These are phyloP conservation scores for Gymnorhina tibicen DNA, from an alignment of 2,113 vertebrate species.

Conservation along the genomic window DNA sequence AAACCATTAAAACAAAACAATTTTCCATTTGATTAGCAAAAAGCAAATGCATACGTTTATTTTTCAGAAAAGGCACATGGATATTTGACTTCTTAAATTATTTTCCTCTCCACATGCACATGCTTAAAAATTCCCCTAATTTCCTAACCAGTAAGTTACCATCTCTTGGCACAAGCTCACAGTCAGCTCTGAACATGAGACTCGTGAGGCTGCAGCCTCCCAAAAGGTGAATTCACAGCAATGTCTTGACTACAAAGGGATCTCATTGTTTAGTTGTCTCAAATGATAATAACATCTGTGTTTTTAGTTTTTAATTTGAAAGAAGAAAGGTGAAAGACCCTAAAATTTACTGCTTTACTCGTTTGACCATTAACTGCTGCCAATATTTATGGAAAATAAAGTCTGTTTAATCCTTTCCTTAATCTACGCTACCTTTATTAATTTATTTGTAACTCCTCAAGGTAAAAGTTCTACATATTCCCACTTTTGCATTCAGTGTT, in stretches of 20 bases:
- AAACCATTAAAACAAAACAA: slow-evolving; percentile 70
- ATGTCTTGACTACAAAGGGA: neutral
- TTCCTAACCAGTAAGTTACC: slow-evolving; percentile 21
- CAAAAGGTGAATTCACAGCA: slow-evolving; percentile 4
- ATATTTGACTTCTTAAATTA: slow-evolving; percentile 33
- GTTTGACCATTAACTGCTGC: neutral
- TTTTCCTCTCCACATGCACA: slow-evolving; percentile 1
- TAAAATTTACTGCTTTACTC: neutral
- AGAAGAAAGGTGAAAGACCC: neutral
- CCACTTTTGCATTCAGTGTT: neutral
- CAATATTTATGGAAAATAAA: neutral
- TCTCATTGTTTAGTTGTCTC: neutral
- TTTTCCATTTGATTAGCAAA: slow-evolving; percentile 75
- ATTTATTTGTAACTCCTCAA: neutral
- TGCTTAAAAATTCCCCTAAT: neutral
- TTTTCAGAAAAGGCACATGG: neutral
- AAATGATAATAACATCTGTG: neutral
- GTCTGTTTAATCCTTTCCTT: neutral
- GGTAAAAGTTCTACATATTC: neutral
- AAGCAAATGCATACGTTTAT: slow-evolving; percentile 29
- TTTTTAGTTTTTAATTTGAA: neutral
- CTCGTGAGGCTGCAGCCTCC: neutral
- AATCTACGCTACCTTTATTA: neutral
- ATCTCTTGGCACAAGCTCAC: neutral
- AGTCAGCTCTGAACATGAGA: slow-evolving; percentile 11